phyloP scores from a whole-genome alignment of 2,888 invertebrate species.

The Minunthozetes semirufus region DNA sequence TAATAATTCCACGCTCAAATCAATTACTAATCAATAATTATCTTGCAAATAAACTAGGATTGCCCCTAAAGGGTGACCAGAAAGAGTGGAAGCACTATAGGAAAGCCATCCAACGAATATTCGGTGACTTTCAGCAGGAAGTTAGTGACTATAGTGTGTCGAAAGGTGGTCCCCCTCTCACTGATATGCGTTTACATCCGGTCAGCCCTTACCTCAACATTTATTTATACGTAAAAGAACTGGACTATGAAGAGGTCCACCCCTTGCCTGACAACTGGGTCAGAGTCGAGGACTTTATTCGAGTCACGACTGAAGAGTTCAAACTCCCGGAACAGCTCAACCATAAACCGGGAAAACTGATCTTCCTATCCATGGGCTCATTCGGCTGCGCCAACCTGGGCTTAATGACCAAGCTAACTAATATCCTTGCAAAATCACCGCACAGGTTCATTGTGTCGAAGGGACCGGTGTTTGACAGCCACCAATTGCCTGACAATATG shows the following conservation, averaged over 20 bases:
- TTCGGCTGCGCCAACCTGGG: conserved; percentile 11
- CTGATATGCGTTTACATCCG: neutral
- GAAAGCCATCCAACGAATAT: neutral
- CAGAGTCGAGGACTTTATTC: conserved; percentile 8
- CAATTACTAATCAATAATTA: too few species aligned
- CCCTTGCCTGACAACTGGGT: conserved; percentile 7
- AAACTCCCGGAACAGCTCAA: conserved; percentile 26
- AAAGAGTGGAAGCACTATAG: neutral
- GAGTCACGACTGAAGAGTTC: neutral
- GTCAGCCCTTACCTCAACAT: conserved; percentile 19
- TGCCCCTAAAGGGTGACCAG: neutral
- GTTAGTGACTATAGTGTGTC: neutral
- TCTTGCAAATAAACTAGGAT: neutral
- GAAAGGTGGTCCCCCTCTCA: neutral
- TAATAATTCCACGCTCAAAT: too few species aligned
- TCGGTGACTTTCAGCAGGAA: neutral
- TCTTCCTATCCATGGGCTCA: conserved; percentile 35
- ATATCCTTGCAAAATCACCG: conserved; percentile 8
- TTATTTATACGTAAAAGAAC: conserved; percentile 28
- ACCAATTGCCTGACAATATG: conserved; percentile 33
- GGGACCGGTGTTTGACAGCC: conserved; percentile 29
- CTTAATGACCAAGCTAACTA: conserved; percentile 25
- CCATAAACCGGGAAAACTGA: conserved; percentile 24
- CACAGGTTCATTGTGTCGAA: conserved; percentile 33
- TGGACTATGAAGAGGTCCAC: conserved; percentile 26